A percentile compares a stretch with the other conserved stretches of the same genome.
phyloP scores from a whole-genome alignment of 2,888 invertebrate genomes.

The Shargacucullia verbasci region DNA sequence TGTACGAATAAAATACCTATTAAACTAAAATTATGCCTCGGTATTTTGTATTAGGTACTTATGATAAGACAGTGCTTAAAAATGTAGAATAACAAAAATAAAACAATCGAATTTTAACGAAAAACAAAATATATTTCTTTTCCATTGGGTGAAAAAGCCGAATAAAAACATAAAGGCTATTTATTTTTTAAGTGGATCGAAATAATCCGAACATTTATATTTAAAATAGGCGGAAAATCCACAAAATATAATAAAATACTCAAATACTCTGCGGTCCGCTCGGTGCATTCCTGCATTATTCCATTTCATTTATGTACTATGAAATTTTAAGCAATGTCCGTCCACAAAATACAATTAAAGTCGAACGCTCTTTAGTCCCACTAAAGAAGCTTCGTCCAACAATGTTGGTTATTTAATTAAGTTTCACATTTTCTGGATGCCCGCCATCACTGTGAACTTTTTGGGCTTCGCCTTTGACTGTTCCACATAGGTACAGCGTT shows the following conservation, averaged over 20 bases:
- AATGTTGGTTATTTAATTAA: conserved; percentile 23
- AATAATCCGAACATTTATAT: conserved; percentile 5
- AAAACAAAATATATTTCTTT: no score
- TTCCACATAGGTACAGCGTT: background rate
- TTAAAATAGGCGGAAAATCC: no score
- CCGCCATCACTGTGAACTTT: conserved; percentile 2
- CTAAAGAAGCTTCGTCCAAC: conserved; percentile 28
- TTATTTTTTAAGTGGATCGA: conserved; percentile 13
- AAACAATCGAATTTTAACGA: no score
- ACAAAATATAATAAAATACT: conserved; percentile 7
- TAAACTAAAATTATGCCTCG: no score
- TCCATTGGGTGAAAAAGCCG: no score
- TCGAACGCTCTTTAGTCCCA: conserved; percentile 24
- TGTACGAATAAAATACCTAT: no score
- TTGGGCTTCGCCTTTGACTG: conserved; percentile 1
- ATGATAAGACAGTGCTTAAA: no score
- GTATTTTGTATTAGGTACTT: no score
- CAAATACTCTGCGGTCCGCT: conserved; percentile 1
- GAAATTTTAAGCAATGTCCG: conserved; percentile 40
- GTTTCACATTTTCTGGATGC: conserved; percentile 4
- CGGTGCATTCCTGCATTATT: conserved; percentile 18
- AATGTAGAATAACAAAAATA: no score
- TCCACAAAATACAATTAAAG: conserved; percentile 47
- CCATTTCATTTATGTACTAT: conserved; percentile 36
- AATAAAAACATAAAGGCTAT: no score